Evolutionary conservation across 2,888 invertebrate species (phyloP).

Genomic region (Saturnia japonica): DNA sequence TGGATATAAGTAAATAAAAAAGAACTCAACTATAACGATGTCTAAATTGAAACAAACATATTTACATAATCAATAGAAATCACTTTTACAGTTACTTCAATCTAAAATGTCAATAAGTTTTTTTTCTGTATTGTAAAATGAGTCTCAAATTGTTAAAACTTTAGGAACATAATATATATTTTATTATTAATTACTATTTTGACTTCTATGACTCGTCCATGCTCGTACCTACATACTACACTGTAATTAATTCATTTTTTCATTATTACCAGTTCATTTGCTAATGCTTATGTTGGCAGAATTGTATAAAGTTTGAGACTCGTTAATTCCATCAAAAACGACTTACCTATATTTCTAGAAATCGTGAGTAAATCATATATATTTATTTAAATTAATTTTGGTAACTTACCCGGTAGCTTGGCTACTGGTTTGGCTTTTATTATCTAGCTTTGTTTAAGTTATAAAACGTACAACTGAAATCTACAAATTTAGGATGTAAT

Average conservation of each 20-base stretch:
- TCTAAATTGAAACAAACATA: background rate
- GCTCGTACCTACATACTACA: background rate
- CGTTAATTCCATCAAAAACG: background rate
- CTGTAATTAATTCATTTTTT: background rate
- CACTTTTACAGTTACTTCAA: background rate
- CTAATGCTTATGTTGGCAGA: background rate
- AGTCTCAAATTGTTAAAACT: background rate
- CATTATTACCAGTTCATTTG: background rate
- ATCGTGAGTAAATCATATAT: too few species aligned
- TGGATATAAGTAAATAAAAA: slow-evolving; percentile 58
- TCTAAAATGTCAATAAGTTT: background rate
- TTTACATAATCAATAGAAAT: background rate
- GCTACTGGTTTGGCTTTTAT: background rate
- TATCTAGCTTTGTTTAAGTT: background rate
- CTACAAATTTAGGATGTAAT: background rate
- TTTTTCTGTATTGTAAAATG: background rate
- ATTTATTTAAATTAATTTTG: too few species aligned
- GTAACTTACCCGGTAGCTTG: background rate
- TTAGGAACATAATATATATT: background rate
- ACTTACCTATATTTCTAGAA: background rate
- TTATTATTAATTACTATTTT: too few species aligned
- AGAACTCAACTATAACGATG: slow-evolving; percentile 19
- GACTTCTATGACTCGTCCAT: too few species aligned
- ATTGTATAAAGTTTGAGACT: background rate
- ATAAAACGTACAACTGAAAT: background rate